These are phyloP conservation scores for Gobiocypris rarus DNA, from an alignment of 2,113 vertebrate genomes.

Conservation along the genomic window DNA sequence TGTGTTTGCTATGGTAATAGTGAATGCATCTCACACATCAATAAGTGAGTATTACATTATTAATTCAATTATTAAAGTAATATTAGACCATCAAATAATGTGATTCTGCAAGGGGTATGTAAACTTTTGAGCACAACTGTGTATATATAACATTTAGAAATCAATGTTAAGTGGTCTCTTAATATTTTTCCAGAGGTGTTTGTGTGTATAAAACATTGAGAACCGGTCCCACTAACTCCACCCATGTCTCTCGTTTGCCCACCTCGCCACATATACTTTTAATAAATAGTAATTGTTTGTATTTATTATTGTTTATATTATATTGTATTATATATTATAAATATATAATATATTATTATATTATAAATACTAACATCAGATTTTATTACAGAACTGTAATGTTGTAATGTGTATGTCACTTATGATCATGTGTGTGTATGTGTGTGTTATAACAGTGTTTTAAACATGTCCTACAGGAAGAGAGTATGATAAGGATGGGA, in stretches of 20 bases:
- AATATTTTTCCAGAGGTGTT: no score
- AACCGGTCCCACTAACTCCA: no score
- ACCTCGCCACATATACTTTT: no score
- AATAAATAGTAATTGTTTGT: background rate
- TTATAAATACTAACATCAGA: background rate
- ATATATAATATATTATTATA: no score
- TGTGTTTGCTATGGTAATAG: background rate
- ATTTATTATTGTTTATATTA: background rate
- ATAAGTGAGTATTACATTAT: no score
- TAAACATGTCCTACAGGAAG: conserved; percentile 76
- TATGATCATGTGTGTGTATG: background rate
- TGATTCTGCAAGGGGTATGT: no score
- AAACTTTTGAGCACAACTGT: no score
- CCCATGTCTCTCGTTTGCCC: no score
- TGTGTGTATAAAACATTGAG: no score
- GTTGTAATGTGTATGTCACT: background rate
- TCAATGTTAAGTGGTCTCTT: no score
- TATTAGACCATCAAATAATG: background rate
- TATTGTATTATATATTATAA: background rate
- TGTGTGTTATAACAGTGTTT: background rate
- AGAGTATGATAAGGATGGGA: conserved; percentile 95
- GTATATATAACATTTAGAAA: no score
- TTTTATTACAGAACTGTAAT: background rate
- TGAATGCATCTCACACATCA: background rate
- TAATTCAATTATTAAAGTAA: background rate